phyloP scores from a whole-genome alignment of 2,797 vertebrate genomes.

The Pseudochaenichthys georgianus region DNA sequence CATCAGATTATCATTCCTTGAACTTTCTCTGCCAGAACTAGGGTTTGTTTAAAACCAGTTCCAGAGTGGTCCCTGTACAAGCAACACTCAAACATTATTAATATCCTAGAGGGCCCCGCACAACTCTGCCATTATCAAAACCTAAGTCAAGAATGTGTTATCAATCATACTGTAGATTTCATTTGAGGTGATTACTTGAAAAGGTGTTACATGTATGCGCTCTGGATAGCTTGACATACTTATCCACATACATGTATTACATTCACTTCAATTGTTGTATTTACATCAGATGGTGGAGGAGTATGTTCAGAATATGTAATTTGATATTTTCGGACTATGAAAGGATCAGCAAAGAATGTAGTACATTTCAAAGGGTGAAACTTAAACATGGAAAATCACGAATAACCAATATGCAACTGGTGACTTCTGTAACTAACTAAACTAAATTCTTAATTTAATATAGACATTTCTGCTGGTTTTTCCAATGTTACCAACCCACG shows the following conservation, averaged over 20 bases:
- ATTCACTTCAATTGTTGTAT: constrained; percentile 48
- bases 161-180: constrained; percentile 64
- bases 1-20: constrained; percentile 67
- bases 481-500: too few relatives aligned
- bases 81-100: constrained; percentile 72
- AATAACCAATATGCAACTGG: constrained; percentile 26
- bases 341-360: constrained; percentile 33
- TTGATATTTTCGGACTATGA: constrained; percentile 31
- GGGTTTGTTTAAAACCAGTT: constrained; percentile 64
- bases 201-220: constrained; percentile 23
- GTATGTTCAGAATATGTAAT: constrained; percentile 47
- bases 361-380: constrained; percentile 38
- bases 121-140: constrained; percentile 61
- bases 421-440: constrained; percentile 15
- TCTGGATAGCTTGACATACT: constrained; percentile 36
- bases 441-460: constrained; percentile 12
- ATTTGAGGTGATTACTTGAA: constrained; percentile 52
- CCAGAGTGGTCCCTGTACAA: constrained; percentile 60
- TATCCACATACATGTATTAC: constrained; percentile 48
- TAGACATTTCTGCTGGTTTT: neutral
- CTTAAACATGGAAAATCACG: constrained; percentile 15
- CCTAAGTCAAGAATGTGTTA: constrained; percentile 64
- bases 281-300: constrained; percentile 29
- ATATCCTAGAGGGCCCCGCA: constrained; percentile 57
- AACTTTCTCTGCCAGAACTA: constrained; percentile 65